A percentile compares a stretch with the other conserved stretches of the same genome.
Conservation (phyloP, 2,797 vertebrate species). For the Galago senegalensis region DNA sequence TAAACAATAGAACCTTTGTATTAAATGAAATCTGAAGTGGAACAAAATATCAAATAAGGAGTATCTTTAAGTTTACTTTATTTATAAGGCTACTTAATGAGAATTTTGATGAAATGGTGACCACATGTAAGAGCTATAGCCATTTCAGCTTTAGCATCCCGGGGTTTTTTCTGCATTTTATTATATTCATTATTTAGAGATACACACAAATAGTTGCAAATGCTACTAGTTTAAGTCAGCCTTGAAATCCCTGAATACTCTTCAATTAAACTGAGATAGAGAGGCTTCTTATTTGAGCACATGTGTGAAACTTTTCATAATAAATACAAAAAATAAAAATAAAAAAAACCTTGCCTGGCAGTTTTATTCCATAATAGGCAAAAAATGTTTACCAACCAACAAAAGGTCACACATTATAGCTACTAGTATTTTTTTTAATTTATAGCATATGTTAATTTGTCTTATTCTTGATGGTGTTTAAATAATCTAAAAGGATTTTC, state of each 20-base stretch:
- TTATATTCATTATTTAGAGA: neutral
- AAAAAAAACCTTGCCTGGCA: neutral
- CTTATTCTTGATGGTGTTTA: neutral
- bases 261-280: neutral
- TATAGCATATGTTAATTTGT: neutral
- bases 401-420: neutral
- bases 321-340: neutral
- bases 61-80: neutral
- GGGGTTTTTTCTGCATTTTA: neutral
- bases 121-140: neutral
- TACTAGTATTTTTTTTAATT: neutral
- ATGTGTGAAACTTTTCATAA: neutral
- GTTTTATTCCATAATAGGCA: neutral
- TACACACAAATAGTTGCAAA: neutral
- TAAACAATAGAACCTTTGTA: neutral
- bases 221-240: neutral
- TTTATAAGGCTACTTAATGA: neutral
- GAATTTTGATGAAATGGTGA: neutral
- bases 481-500: neutral
- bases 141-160: neutral
- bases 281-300: neutral
- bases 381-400: neutral
- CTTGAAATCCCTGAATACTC: neutral
- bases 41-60: constrained; percentile 10
- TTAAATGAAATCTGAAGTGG: neutral